phyloP scores from a whole-genome alignment of 2,113 vertebrate species.

The sheep (Ovis aries) region ARS-UI_Ramb_v3.0 NC_056064.1:22478501-22479000 shows the following conservation, averaged over 20 bases:
- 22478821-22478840: background rate
- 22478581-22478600: background rate
- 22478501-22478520: background rate
- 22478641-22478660: background rate
- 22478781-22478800: background rate
- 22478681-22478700: background rate
- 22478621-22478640: background rate
- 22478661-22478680: background rate
- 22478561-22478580: background rate
- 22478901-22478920: background rate
- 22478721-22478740: background rate
- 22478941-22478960: background rate
- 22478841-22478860: background rate
- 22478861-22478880: background rate
- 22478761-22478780: background rate
- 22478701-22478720: constrained; percentile 4
- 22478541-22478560: background rate
- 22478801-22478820: background rate
- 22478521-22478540: background rate
- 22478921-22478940: background rate
- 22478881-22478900: background rate
- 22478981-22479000: background rate
- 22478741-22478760: background rate
- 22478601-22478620: background rate
- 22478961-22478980: background rate